Evolutionary conservation across 2,888 invertebrate genomes (phyloP), one percentile per base, ranked within the genome.

Genomic region (Apamea sordens): DNA sequence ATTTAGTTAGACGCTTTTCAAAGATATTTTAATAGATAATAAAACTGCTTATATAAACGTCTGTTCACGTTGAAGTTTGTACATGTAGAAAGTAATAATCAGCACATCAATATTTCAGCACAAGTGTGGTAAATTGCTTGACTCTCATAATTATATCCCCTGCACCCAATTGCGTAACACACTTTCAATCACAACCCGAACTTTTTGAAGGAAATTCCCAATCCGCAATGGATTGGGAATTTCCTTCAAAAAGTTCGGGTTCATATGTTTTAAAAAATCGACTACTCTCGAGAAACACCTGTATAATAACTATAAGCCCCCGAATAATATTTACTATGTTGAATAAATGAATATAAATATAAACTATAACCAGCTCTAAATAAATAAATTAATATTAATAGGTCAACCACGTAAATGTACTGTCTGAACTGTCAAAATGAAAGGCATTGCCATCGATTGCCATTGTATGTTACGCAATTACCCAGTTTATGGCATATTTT

Each of bases 101-200:
- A 79, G 84, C 81, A 82, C 81, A 24, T 53, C 64, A 36, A 84
- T 84, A 67, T 65, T 28, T 32, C 44, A 67, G 70, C 78, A 84
- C 78, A 11, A n/a, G 83, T 76, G 61, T 77, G 50, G 28, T 41
- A 32, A 83, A 61, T 61, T 67, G 24, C n/a, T 75, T 68, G 0
- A 56, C 7, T 36, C 3, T 36, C 64, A 78, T 24, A 76, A 7
- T 65, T 44, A 32, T 18, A 7, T 71, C 53, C 2, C 3, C 18
- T 21, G 15, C 53, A 70, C 24, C 15, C 10, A 53, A 53, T 53
- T 70, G 53, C 18, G 24, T 53, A 18, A 53, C 32, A 70, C 10
- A 36, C 18, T 36, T 36, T 10, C 36, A 36, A 53, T 53, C 1
- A 18, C 18, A 56, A 71, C 11, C 6, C 18, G 18, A 24, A 8